Conservation (phyloP, 2,888 invertebrate genomes). For the Mimas tiliae region DNA sequence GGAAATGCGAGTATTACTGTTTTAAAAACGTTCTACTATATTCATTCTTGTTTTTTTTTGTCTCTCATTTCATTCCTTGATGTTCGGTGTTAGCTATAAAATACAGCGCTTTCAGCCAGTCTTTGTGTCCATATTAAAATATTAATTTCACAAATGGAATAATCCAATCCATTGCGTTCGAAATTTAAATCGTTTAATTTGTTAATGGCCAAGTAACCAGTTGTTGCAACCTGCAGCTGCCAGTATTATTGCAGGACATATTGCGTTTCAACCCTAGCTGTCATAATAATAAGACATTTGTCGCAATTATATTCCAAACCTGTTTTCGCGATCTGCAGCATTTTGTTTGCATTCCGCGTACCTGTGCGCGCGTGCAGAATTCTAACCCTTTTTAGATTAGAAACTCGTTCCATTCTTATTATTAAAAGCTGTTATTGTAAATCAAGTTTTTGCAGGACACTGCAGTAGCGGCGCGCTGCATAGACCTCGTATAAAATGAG, state of each 20-base stretch:
- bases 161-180: slow-evolving; percentile 17
- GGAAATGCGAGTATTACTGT: slow-evolving; percentile 73
- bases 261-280: slow-evolving; percentile 37
- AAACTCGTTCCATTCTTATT: slow-evolving; percentile 41
- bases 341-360: slow-evolving; percentile 72
- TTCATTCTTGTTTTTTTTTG: slow-evolving; percentile 45
- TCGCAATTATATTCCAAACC: slow-evolving; percentile 54
- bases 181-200: slow-evolving; percentile 23
- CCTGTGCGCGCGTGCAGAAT: slow-evolving; percentile 65
- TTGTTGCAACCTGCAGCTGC: slow-evolving; percentile 46
- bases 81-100: slow-evolving; percentile 53
- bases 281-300: slow-evolving; percentile 35
- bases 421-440: slow-evolving; percentile 37
- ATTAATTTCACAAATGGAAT: slow-evolving; percentile 44
- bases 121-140: slow-evolving; percentile 38
- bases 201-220: slow-evolving; percentile 35
- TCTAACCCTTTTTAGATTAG: slow-evolving; percentile 56
- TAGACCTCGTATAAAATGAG: slow-evolving; percentile 49
- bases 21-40: slow-evolving; percentile 53
- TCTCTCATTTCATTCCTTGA: slow-evolving; percentile 51
- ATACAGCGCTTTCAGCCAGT: slow-evolving; percentile 38
- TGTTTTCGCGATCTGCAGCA: slow-evolving; percentile 63
- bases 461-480: slow-evolving; percentile 40
- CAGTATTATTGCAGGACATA: slow-evolving; percentile 46
- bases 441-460: slow-evolving; percentile 40